phyloP scores from a whole-genome alignment of 2,113 vertebrate genomes.

The Willisornis vidua region DNA sequence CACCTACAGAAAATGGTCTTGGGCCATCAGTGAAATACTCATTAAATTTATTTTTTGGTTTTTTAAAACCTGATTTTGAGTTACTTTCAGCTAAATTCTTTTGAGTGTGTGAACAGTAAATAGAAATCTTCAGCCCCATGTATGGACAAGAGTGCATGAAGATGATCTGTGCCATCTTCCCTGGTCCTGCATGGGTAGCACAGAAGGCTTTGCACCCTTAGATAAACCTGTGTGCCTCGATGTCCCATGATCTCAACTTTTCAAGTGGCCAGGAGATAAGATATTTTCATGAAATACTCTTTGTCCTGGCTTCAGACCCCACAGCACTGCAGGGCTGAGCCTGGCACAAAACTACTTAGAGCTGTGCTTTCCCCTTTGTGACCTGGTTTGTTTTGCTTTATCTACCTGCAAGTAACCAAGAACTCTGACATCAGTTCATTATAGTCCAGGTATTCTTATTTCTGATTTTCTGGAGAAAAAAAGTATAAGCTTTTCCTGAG shows the following conservation, averaged over 20 bases:
- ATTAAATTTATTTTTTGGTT: not conserved
- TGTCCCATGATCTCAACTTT: fast-evolving
- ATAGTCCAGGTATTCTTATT: not conserved
- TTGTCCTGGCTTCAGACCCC: not conserved
- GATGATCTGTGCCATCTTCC: not conserved
- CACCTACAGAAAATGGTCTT: not conserved
- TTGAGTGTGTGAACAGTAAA: not conserved
- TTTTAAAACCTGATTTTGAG: not conserved
- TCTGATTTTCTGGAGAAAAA: not conserved
- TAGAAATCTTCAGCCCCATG: fast-evolving
- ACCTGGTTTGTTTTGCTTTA: not conserved
- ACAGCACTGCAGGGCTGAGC: not conserved
- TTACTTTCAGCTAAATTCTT: not conserved
- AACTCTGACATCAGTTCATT: not conserved
- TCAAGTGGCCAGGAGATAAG: not conserved
- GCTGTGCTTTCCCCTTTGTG: not conserved
- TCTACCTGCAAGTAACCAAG: not conserved
- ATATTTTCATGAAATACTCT: not conserved
- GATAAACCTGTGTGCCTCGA: not conserved
- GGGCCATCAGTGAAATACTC: not conserved
- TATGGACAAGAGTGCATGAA: not conserved
- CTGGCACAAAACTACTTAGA: not conserved
- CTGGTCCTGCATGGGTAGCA: not conserved
- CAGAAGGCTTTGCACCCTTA: not conserved
- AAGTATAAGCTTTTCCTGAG: fast-evolving